phyloP scores from a whole-genome alignment of 2,113 vertebrate genomes.

The Steatornis caripensis region DNA sequence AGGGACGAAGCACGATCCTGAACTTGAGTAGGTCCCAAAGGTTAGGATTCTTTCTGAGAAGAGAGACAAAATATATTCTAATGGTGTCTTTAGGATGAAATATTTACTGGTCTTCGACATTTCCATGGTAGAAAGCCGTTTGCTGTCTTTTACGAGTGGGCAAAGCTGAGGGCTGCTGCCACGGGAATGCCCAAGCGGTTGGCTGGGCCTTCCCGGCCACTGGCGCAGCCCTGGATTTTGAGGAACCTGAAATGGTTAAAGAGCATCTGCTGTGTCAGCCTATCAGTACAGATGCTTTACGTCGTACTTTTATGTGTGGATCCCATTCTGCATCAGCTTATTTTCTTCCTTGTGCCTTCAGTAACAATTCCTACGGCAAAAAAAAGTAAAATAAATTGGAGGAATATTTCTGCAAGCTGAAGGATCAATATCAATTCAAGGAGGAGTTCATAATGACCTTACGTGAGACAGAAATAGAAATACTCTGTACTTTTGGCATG shows the following conservation, averaged over 20 bases:
- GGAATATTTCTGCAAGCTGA: conserved; percentile 58
- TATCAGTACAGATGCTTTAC: neutral
- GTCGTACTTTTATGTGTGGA: neutral
- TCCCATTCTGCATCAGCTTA: conserved; percentile 41
- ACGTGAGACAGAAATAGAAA: conserved; percentile 67
- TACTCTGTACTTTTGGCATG: conserved; percentile 57
- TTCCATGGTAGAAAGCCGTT: neutral
- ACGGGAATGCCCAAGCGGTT: neutral
- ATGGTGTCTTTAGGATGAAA: neutral
- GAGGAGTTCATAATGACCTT: conserved; percentile 66
- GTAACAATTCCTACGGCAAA: conserved; percentile 52
- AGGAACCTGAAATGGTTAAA: conserved; percentile 45
- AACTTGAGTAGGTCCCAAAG: neutral
- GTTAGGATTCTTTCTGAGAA: conserved; percentile 30
- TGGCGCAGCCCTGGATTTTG: neutral
- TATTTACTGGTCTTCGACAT: conserved; percentile 13
- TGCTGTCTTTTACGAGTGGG: neutral
- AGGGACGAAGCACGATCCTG: neutral
- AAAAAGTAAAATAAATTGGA: conserved; percentile 60
- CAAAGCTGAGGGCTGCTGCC: neutral
- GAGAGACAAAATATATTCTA: neutral
- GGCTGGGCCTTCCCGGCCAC: neutral
- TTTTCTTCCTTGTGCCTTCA: conserved; percentile 49
- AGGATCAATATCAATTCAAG: conserved; percentile 71
- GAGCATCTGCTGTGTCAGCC: conserved; percentile 45